These are phyloP conservation scores for Caenorhabditis sp. DNA, from an alignment of 2,888 invertebrate genomes.

Conservation along the genomic window DNA sequence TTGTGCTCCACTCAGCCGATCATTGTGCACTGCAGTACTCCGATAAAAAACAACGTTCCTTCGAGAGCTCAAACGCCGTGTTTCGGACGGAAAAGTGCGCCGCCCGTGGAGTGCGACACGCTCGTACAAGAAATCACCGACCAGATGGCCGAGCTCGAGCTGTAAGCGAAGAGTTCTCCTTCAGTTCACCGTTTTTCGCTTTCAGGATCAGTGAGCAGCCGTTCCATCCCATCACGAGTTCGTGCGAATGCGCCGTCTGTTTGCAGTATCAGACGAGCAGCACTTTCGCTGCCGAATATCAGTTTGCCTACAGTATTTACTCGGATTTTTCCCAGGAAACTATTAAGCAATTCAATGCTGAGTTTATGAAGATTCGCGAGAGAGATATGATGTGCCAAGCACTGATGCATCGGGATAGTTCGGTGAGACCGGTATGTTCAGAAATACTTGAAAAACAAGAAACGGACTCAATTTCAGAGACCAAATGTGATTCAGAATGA, in stretches of 20 bases:
- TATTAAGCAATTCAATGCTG: slow-evolving; percentile 30
- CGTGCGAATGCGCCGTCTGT: slow-evolving; percentile 26
- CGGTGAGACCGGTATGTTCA: slow-evolving; percentile 12
- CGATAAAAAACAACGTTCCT: slow-evolving; percentile 4
- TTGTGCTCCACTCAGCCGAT: slow-evolving; percentile 21
- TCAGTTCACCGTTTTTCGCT: background rate
- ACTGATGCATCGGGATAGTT: slow-evolving; percentile 24
- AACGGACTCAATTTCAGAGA: background rate
- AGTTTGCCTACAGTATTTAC: slow-evolving; percentile 25
- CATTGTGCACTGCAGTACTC: slow-evolving; percentile 50
- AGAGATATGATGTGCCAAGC: slow-evolving; percentile 18
- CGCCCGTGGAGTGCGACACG: background rate
- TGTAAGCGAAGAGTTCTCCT: slow-evolving; percentile 2
- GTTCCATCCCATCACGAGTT: slow-evolving; percentile 25
- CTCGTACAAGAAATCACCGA: slow-evolving; percentile 4
- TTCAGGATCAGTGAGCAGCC: slow-evolving; percentile 9
- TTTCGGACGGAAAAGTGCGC: background rate
- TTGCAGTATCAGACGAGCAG: slow-evolving; percentile 12
- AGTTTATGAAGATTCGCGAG: slow-evolving; percentile 24
- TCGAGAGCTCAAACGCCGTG: slow-evolving; percentile 38
- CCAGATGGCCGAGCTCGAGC: slow-evolving; percentile 3
- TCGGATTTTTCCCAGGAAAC: slow-evolving; percentile 21
- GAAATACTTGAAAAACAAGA: background rate
- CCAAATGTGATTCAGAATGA: slow-evolving; percentile 44
- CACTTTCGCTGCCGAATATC: slow-evolving; percentile 42